phyloP scores from a whole-genome alignment of 1,140 invertebrate genomes.

The Leptonema lineaticorne region DNA sequence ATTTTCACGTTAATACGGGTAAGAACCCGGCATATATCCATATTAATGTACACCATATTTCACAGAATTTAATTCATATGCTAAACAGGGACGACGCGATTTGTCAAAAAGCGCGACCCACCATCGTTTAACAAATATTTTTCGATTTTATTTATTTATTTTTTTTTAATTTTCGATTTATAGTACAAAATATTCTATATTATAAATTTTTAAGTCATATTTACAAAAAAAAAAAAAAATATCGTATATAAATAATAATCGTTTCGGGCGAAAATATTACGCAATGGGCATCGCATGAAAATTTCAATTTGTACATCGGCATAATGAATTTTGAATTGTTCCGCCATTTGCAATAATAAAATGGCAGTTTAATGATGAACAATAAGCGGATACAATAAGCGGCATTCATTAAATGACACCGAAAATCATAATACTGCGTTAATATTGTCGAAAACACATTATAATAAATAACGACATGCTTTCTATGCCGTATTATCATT shows the following conservation, averaged over 20 bases:
- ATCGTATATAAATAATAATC: too few relatives aligned
- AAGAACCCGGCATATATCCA: slow-evolving; percentile 42
- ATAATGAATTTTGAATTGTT: too few relatives aligned
- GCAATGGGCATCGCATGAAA: too few relatives aligned
- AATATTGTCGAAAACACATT: slow-evolving; percentile 2
- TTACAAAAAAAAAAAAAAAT: neutral
- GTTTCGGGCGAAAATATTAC: too few relatives aligned
- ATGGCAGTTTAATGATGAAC: neutral
- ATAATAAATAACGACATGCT: too few relatives aligned
- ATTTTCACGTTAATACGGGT: slow-evolving; percentile 41
- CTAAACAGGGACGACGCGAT: slow-evolving; percentile 41
- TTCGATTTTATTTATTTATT: too few relatives aligned
- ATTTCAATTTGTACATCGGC: too few relatives aligned
- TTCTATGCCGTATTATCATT: too few relatives aligned
- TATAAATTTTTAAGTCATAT: neutral
- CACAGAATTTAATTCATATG: slow-evolving; percentile 42
- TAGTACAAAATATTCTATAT: neutral
- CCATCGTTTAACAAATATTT: neutral
- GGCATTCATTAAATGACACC: too few relatives aligned
- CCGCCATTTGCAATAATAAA: too few relatives aligned
- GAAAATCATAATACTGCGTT: too few relatives aligned
- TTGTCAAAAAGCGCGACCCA: slow-evolving; percentile 33
- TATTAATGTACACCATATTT: slow-evolving; percentile 43
- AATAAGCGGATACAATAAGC: neutral
- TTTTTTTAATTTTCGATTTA: too few relatives aligned